Evolutionary conservation across 2,888 invertebrate species (phyloP).

Genomic region (Tenthredo notha): DNA sequence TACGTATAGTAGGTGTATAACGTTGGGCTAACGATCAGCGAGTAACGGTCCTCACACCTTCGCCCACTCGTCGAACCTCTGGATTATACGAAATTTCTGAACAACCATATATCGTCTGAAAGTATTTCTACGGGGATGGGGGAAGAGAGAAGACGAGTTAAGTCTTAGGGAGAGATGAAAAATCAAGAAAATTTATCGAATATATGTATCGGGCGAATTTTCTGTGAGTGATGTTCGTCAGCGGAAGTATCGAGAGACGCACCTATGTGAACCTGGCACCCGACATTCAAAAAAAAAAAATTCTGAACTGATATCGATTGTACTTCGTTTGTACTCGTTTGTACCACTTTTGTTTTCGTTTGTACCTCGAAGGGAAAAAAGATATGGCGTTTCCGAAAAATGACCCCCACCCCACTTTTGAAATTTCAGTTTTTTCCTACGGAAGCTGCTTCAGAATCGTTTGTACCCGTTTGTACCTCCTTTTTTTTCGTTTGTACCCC

Average conservation of each 20-base stretch:
- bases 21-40: slow-evolving; percentile 5
- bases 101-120: background rate
- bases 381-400: no score
- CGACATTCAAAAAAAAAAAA: no score
- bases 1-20: background rate
- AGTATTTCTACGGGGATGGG: background rate
- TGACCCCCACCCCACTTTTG: no score
- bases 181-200: background rate
- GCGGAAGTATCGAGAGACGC: background rate
- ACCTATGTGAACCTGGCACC: no score
- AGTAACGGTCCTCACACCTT: slow-evolving; percentile 9
- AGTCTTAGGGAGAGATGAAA: background rate
- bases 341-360: no score
- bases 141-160: background rate
- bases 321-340: no score
- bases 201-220: background rate
- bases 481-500: no score
- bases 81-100: background rate
- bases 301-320: no score
- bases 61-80: background rate
- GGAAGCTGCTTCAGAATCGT: no score
- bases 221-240: background rate
- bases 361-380: no score
- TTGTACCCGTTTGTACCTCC: no score
- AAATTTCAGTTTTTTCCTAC: no score